Evolutionary conservation across 2,113 vertebrate species (phyloP).

Genomic region (Pitta sordida): DNA sequence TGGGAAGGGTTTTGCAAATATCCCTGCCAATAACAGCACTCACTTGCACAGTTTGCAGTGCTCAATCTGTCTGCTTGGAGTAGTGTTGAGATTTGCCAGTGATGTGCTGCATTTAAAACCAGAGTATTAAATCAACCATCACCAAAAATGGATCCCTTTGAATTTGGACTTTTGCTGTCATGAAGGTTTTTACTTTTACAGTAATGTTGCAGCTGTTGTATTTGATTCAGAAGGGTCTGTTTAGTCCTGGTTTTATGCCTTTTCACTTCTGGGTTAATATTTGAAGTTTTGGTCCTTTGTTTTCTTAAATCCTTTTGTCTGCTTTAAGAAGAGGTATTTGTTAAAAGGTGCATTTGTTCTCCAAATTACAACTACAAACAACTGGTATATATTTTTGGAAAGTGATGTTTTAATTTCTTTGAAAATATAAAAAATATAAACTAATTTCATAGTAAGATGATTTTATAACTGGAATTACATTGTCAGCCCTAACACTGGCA

Average conservation of each 20-base stretch:
- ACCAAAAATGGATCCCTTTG: background rate
- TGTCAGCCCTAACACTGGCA: background rate
- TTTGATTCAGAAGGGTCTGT: background rate
- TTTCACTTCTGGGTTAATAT: background rate
- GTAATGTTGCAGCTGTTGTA: background rate
- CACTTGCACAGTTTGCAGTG: background rate
- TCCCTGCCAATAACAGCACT: background rate
- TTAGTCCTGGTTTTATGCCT: background rate
- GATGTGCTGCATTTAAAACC: background rate
- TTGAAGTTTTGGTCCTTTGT: background rate
- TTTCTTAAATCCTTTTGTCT: background rate
- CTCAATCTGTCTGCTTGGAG: background rate
- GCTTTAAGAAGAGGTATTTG: background rate
- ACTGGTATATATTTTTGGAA: background rate
- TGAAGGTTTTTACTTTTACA: background rate
- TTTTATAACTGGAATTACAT: background rate
- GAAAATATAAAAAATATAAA: background rate
- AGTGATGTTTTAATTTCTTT: background rate
- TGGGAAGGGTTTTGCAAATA: background rate
- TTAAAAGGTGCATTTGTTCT: background rate
- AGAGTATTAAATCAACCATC: background rate
- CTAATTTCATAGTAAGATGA: background rate
- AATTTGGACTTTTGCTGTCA: background rate
- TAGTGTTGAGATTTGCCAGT: background rate
- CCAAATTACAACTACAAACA: background rate